Percentiles rank a stretch among this genome's conserved stretches.
Conservation (phyloP, 2,113 vertebrate species). For the Chlamydotis undulata region DNA sequence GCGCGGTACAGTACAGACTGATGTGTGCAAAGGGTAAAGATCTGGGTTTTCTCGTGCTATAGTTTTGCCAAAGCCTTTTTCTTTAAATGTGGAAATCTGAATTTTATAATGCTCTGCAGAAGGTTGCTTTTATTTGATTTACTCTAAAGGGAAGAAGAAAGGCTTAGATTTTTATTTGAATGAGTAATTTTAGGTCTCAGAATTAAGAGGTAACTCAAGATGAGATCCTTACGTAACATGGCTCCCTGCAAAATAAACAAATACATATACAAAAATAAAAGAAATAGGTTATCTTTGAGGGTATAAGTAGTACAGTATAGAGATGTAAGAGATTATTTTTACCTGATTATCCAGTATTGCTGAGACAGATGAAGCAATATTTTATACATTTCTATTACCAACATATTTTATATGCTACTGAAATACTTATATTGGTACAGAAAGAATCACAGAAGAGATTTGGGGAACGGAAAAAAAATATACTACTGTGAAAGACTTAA, state of each 20-base stretch:
- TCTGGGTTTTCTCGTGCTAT: neutral
- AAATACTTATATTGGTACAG: neutral
- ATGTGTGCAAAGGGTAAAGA: neutral
- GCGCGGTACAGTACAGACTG: neutral
- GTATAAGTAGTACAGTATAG: neutral
- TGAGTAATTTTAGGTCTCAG: neutral
- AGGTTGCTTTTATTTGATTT: neutral
- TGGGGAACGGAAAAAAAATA: neutral
- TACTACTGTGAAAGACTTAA: neutral
- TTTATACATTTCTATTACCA: neutral
- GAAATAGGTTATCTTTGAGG: neutral
- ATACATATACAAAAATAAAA: neutral
- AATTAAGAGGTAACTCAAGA: neutral
- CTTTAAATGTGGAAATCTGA: neutral
- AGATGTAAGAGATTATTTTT: neutral
- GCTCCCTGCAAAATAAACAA: neutral
- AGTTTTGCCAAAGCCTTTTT: neutral
- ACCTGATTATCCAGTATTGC: neutral
- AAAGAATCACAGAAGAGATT: neutral
- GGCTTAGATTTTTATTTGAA: neutral
- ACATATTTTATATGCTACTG: neutral
- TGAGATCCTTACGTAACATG: neutral
- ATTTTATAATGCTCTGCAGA: neutral
- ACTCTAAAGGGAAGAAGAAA: neutral
- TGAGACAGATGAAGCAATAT: neutral